Conservation (phyloP, 2,888 invertebrate species). For the Pardosa pseudoannulata region DNA sequence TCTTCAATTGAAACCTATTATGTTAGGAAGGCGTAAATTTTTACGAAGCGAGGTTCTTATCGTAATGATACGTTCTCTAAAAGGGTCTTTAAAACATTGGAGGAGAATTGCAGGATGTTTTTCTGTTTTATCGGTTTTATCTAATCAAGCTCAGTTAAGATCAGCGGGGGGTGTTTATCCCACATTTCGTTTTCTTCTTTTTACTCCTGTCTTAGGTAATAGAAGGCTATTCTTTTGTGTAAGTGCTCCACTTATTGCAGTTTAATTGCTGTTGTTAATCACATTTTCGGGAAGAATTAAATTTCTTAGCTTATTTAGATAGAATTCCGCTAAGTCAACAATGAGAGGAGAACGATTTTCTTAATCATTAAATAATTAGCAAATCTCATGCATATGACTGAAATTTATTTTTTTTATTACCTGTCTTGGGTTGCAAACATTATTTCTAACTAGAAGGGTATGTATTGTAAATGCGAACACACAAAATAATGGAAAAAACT, state of each 20-base stretch:
- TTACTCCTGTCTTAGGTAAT: slow-evolving; percentile 5
- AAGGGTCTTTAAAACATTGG: slow-evolving; percentile 63
- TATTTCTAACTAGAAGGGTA: no score
- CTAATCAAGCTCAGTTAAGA: slow-evolving; percentile 67
- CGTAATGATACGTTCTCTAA: slow-evolving; percentile 60
- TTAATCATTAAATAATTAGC: no score
- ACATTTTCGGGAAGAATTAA: slow-evolving; percentile 13
- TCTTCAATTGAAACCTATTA: slow-evolving; percentile 70
- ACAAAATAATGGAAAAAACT: no score
- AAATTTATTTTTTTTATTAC: no score
- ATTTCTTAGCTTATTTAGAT: no score
- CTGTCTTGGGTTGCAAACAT: no score
- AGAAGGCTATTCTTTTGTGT: slow-evolving; percentile 27
- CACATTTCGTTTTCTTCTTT: slow-evolving; percentile 9
- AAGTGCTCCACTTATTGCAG: slow-evolving; percentile 40
- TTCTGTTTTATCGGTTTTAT: slow-evolving; percentile 66
- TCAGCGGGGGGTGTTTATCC: slow-evolving; percentile 52
- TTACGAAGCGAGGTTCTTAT: slow-evolving; percentile 59
- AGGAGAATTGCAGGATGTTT: slow-evolving; percentile 50
- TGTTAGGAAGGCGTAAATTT: slow-evolving; percentile 67
- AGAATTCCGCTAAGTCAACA: no score
- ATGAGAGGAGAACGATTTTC: no score
- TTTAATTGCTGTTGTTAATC: slow-evolving; percentile 59
- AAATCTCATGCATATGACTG: no score
- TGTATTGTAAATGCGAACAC: no score